A percentile compares a stretch with the other conserved stretches of the same genome.
Conservation (phyloP, 2,888 invertebrate genomes). For the Napeogenes inachia region DNA sequence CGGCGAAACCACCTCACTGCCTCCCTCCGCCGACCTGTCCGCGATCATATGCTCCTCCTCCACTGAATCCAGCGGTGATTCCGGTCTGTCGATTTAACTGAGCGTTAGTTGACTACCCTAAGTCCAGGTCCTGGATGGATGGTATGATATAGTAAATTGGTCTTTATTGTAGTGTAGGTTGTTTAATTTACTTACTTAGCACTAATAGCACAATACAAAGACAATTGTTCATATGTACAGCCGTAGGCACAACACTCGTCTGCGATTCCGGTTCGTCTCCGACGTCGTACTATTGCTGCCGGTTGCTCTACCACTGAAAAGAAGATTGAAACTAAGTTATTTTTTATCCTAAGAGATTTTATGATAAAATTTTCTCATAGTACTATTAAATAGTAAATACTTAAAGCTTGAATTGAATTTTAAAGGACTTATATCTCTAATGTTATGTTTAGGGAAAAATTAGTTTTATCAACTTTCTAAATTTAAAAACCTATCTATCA, state of each 20-base stretch:
- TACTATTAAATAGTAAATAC: no score
- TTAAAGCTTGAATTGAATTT: no score
- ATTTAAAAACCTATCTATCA: constrained; percentile 13
- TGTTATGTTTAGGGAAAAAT: background rate
- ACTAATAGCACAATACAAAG: constrained; percentile 66
- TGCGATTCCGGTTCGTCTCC: constrained; percentile 62
- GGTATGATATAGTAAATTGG: no score
- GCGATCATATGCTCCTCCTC: constrained; percentile 66
- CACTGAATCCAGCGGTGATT: constrained; percentile 59
- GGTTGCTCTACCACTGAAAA: constrained; percentile 64
- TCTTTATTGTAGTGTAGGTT: no score
- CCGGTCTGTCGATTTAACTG: constrained; percentile 43
- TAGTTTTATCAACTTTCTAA: background rate
- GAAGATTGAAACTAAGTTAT: background rate
- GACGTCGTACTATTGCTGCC: constrained; percentile 50
- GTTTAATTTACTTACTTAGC: constrained; percentile 46
- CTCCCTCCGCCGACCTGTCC: constrained; percentile 60
- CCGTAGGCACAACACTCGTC: constrained; percentile 67
- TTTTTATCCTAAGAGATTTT: no score
- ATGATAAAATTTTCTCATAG: no score
- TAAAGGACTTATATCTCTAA: background rate
- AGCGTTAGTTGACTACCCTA: background rate
- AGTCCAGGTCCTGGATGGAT: background rate
- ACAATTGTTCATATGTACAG: constrained; percentile 63
- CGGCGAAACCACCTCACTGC: constrained; percentile 38